Evolutionary conservation across 35 echinoderm and acorn worm species (phyloP), one percentile per base, ranked within the genome.

Genomic region (Ophioderma brevispina): DNA sequence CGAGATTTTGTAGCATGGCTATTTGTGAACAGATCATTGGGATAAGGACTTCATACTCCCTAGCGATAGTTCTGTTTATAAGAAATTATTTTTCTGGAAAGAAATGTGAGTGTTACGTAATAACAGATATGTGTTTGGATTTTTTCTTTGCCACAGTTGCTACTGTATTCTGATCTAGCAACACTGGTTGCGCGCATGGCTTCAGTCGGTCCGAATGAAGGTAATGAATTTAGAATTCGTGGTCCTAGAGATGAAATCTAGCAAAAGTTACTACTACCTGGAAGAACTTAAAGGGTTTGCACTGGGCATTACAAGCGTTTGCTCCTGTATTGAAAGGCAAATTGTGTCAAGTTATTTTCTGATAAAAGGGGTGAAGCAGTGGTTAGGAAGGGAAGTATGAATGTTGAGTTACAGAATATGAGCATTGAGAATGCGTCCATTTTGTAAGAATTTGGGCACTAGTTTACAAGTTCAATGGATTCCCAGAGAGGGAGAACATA

Each of bases 311-410:
- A 25, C 17, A 70, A 25, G 59, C 59, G 6, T 70, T 70, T 30
- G 59, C 2, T 2, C 59, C 59, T 2, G n/a, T 15, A 25, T 25
- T 70, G n/a, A 30, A 25, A 30, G 59, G 59, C 5, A 70, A 70
- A 25, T n/a, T 13, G 23, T 6, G 59, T 70, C 5, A 70, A 70
- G 23, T 3, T 70, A 6, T 70, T 70, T 70, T 25, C 10, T 15
- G 10, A 70, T 15, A 8, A 18, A 70, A 70, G 59, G 59, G 59
- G 10, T 3, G 28, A 18, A 25, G 28, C 15, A 13, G 23, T 70
- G 30, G 18, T 75, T 13, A 87, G 21, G 59, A 76, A 87, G 30
- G 70, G 85, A 5, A 87, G 85, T 75, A 70, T 70, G 59, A 70
- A 70, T n/a, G n/a, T 15, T 25, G 1, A 25, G 59, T n/a, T n/a